phyloP scores from a whole-genome alignment of 2,797 vertebrate species.

The Mormyrus hasselquistii region DNA sequence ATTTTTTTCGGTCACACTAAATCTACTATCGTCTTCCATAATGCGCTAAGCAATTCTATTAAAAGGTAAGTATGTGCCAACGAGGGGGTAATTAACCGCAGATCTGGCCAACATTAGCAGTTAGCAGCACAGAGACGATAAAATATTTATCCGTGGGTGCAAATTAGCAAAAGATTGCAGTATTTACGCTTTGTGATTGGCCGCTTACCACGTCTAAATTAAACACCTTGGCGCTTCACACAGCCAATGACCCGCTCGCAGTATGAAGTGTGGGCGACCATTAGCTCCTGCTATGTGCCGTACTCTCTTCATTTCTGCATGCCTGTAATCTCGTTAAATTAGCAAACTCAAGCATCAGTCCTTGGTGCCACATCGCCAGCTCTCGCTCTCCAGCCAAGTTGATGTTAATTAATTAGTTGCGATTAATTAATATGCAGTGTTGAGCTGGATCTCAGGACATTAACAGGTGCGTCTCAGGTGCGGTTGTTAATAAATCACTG shows the following conservation, averaged over 20 bases:
- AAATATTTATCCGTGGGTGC: constrained; percentile 6
- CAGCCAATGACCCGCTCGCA: not conserved
- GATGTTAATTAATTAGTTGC: not conserved
- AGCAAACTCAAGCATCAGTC: not conserved
- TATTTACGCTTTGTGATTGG: constrained; percentile 1
- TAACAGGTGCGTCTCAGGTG: not conserved
- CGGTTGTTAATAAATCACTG: not conserved
- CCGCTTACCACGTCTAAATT: not conserved
- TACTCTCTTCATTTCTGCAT: not conserved
- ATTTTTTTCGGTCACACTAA: not conserved
- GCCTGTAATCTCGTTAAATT: constrained; percentile 10
- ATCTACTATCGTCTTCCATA: not conserved
- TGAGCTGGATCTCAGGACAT: not conserved
- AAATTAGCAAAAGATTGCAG: constrained; percentile 8
- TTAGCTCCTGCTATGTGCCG: not conserved
- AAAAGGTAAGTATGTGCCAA: constrained; percentile 1
- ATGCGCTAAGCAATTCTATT: not conserved
- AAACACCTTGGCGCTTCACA: not conserved
- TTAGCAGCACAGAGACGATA: not conserved
- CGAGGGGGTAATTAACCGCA: not conserved
- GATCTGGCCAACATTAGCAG: not conserved
- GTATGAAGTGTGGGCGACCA: not conserved
- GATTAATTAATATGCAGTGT: not conserved
- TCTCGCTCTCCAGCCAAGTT: not conserved
- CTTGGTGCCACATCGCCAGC: not conserved